Conservation (phyloP, 2,888 invertebrate species). For the Trichogramma dendrolimi region DNA sequence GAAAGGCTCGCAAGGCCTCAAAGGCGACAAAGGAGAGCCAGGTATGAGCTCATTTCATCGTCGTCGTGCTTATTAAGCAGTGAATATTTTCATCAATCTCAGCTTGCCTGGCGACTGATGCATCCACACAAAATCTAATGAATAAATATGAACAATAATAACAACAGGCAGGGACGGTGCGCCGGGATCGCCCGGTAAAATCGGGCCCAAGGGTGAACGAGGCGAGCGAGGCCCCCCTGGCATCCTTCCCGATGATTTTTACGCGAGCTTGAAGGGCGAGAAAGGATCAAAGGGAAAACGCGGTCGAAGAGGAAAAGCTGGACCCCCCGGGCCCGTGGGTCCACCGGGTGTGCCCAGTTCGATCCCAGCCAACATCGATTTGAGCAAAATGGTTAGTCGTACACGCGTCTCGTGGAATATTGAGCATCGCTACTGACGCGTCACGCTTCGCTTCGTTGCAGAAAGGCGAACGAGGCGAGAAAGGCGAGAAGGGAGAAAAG, state of each 20-base stretch:
- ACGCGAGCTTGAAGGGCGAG: conserved; percentile 51
- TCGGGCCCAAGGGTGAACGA: conserved; percentile 57
- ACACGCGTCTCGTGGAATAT: neutral
- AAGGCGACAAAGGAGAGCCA: conserved; percentile 76
- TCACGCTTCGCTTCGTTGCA: neutral
- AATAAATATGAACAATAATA: too few relatives aligned
- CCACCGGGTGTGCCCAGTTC: conserved; percentile 63
- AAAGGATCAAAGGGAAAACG: conserved; percentile 56
- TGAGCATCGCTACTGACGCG: neutral
- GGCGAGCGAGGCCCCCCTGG: conserved; percentile 68
- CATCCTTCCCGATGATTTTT: conserved; percentile 53
- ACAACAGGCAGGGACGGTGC: conserved; percentile 41
- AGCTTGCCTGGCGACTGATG: too few relatives aligned
- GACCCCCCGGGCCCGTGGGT: conserved; percentile 63
- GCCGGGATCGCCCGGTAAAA: conserved; percentile 40
- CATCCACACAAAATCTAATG: too few relatives aligned
- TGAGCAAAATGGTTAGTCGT: neutral
- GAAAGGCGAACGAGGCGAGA: neutral
- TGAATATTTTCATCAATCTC: too few relatives aligned
- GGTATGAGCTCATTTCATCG: conserved; percentile 48
- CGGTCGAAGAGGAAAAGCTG: conserved; percentile 73
- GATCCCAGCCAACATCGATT: conserved; percentile 62
- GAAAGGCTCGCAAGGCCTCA: conserved; percentile 55
- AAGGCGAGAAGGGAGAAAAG: neutral
- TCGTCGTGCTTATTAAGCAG: too few relatives aligned